phyloP scores from a whole-genome alignment of 2,797 vertebrate genomes.

The Poeciliopsis infans region DNA sequence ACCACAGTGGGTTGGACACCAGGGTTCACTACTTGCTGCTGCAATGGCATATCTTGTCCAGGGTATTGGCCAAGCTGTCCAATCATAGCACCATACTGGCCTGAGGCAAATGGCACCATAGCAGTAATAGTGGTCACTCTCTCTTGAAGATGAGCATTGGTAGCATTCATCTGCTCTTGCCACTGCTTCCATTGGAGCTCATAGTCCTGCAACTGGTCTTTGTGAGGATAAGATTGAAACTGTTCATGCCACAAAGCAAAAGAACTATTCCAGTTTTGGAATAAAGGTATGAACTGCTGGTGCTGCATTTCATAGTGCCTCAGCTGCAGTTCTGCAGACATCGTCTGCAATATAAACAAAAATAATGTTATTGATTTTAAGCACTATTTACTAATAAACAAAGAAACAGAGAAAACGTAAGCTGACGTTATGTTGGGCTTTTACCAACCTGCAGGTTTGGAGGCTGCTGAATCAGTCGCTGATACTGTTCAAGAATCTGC shows the following conservation, averaged over 20 bases:
- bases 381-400: not conserved
- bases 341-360: slow-evolving; percentile 77
- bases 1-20: slow-evolving; percentile 52
- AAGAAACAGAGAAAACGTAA: not conserved
- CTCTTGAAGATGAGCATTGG: slow-evolving; percentile 90
- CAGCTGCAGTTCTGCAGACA: slow-evolving; percentile 92
- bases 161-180: slow-evolving; percentile 97
- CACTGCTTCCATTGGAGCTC: slow-evolving; percentile 97
- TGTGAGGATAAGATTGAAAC: slow-evolving; percentile 93
- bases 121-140: slow-evolving; percentile 86
- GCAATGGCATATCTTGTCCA: slow-evolving; percentile 75
- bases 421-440: not conserved
- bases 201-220: slow-evolving; percentile 95
- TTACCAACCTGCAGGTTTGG: slow-evolving; percentile 86
- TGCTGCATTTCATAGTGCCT: slow-evolving; percentile 92
- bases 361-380: slow-evolving; percentile 3
- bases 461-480: slow-evolving; percentile 91
- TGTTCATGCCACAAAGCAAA: slow-evolving; percentile 94
- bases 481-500: slow-evolving; percentile 92
- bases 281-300: slow-evolving; percentile 90
- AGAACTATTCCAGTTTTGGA: slow-evolving; percentile 91
- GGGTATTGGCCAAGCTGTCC: slow-evolving; percentile 83
- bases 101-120: slow-evolving; percentile 83
- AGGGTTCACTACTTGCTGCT: slow-evolving; percentile 60
- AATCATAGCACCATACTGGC: slow-evolving; percentile 75